phyloP scores from a whole-genome alignment of 2,888 invertebrate species.

The Oxytorus armatus region DNA sequence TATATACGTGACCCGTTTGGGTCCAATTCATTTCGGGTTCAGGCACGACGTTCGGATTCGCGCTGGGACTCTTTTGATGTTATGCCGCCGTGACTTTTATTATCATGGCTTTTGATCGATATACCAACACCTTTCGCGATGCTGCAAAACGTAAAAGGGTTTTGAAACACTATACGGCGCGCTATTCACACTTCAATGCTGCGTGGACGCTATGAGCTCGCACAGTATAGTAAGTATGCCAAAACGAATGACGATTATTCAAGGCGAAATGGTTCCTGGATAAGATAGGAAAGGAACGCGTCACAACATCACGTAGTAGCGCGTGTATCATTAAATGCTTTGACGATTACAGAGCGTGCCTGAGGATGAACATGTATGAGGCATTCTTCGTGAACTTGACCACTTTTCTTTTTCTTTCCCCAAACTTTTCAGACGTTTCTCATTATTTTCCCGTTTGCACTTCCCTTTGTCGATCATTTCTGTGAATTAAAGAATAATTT shows the following conservation, averaged over 20 bases:
- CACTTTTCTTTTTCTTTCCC: too few species aligned
- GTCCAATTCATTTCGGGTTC: constrained; percentile 46
- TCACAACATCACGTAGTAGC: constrained; percentile 62
- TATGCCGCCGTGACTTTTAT: constrained; percentile 55
- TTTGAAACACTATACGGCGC: too few species aligned
- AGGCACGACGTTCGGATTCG: constrained; percentile 41
- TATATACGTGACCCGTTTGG: constrained; percentile 6
- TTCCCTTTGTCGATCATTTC: too few species aligned
- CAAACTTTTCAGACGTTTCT: too few species aligned
- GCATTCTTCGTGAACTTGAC: too few species aligned
- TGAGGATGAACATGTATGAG: background rate
- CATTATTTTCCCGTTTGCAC: too few species aligned
- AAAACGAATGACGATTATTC: constrained; percentile 37
- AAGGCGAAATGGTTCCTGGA: constrained; percentile 55
- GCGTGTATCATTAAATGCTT: constrained; percentile 62
- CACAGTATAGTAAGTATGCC: constrained; percentile 2
- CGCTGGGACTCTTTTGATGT: constrained; percentile 43
- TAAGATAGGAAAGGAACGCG: constrained; percentile 67
- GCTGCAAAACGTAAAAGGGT: too few species aligned
- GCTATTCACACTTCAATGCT: too few species aligned
- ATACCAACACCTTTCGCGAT: constrained; percentile 45
- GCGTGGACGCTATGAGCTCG: background rate
- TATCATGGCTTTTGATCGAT: constrained; percentile 56
- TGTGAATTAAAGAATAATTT: too few species aligned
- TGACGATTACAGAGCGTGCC: constrained; percentile 18